phyloP scores from a whole-genome alignment of 2,888 invertebrate species.

The Carpatolechia fugitivella region DNA sequence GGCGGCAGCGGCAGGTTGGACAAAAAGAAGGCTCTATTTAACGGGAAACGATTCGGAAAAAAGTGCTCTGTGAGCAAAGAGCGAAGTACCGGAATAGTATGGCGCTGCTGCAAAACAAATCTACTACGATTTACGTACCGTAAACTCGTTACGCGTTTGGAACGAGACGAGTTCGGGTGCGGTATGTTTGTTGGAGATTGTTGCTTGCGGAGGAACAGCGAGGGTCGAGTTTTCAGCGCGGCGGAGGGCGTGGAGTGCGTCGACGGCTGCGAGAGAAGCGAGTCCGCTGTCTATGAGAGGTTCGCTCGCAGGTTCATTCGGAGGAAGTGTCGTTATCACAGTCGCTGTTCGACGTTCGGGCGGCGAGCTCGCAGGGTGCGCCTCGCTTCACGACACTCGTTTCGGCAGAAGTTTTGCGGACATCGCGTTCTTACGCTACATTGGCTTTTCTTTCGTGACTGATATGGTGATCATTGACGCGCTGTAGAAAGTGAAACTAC shows the following conservation, averaged over 20 bases:
- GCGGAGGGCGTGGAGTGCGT: slow-evolving; percentile 42
- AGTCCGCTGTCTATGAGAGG: slow-evolving; percentile 63
- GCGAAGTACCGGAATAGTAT: slow-evolving; percentile 70
- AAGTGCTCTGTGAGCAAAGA: slow-evolving; percentile 57
- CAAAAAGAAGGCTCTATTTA: slow-evolving; percentile 72
- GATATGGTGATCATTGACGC: slow-evolving; percentile 55
- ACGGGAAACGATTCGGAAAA: slow-evolving; percentile 63
- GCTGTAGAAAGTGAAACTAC: slow-evolving; percentile 67
- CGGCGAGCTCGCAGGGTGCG: slow-evolving; percentile 55
- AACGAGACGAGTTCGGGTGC: slow-evolving; percentile 55
- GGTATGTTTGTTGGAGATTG: slow-evolving; percentile 45
- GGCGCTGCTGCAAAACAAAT: slow-evolving; percentile 69
- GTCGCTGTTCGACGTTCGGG: slow-evolving; percentile 73
- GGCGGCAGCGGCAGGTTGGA: slow-evolving; percentile 53
- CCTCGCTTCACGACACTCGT: slow-evolving; percentile 38
- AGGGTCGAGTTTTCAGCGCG: slow-evolving; percentile 47
- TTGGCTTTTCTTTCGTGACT: slow-evolving; percentile 51
- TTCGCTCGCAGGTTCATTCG: slow-evolving; percentile 69
- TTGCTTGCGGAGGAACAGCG: slow-evolving; percentile 42
- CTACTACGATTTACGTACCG: slow-evolving; percentile 77
- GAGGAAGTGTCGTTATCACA: slow-evolving; percentile 74
- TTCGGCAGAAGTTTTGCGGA: slow-evolving; percentile 68
- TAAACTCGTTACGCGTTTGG: slow-evolving; percentile 73
- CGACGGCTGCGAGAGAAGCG: slow-evolving; percentile 57
- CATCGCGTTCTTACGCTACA: slow-evolving; percentile 54